phyloP scores from a whole-genome alignment of 2,888 invertebrate genomes.

The Chouioia cunea region DNA sequence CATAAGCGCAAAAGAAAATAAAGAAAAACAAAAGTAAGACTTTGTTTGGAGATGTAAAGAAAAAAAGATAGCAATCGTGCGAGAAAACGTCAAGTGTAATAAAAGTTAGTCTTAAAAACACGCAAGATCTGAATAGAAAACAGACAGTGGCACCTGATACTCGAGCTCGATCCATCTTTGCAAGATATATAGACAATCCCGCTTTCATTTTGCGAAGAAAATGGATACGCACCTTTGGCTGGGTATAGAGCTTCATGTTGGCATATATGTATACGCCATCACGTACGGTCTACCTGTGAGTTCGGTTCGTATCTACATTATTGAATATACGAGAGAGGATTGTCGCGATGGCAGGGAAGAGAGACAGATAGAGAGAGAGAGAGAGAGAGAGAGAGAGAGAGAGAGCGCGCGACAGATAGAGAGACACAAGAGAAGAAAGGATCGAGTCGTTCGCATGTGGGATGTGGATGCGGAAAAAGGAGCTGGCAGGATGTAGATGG shows the following conservation, averaged over 20 bases:
- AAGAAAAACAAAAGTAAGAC: too few species aligned
- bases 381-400: conserved; percentile 1
- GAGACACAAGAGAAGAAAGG: conserved; percentile 24
- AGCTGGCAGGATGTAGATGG: conserved; percentile 27
- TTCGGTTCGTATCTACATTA: conserved; percentile 62
- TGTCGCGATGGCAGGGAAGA: too few species aligned
- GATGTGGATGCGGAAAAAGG: too few species aligned
- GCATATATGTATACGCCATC: background rate
- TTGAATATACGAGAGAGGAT: conserved; percentile 62
- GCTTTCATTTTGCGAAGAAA: conserved; percentile 44
- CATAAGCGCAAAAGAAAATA: too few species aligned
- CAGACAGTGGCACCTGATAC: conserved; percentile 3
- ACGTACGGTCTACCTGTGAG: conserved; percentile 39
- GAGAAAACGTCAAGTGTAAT: too few species aligned
- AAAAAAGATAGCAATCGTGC: too few species aligned
- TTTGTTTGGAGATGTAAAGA: too few species aligned
- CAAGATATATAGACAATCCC: background rate
- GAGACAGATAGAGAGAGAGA: conserved; percentile 47
- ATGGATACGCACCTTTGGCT: conserved; percentile 22
- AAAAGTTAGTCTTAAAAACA: too few species aligned
- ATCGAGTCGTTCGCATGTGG: too few species aligned
- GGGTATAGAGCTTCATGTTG: background rate
- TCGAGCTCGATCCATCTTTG: conserved; percentile 17
- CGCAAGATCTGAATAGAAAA: too few species aligned
- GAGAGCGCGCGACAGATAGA: conserved; percentile 43